Conservation (phyloP, 2,113 vertebrate species). For the Ochotona curzoniae region DNA sequence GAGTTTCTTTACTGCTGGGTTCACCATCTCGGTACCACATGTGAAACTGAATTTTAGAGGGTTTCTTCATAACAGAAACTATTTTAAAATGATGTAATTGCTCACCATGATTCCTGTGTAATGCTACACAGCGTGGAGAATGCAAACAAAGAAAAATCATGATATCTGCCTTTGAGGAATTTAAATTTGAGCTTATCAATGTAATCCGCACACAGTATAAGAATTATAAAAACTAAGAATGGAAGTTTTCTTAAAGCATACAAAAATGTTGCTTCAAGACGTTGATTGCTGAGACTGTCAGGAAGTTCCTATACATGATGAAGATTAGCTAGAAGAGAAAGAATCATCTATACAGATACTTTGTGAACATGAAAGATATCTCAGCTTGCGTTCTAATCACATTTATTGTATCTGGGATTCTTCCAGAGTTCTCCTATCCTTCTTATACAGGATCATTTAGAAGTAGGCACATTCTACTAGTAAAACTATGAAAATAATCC, state of each 20-base stretch:
- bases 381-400: constrained; percentile 38
- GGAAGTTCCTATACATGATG: not conserved
- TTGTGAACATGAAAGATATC: not conserved
- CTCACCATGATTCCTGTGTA: not conserved
- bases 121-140: not conserved
- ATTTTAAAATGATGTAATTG: not conserved
- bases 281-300: not conserved
- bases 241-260: not conserved
- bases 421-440: not conserved
- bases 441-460: not conserved
- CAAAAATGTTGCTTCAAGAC: not conserved
- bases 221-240: no score
- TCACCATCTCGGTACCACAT: not conserved
- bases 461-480: not conserved
- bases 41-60: not conserved
- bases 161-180: constrained; percentile 5
- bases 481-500: not conserved
- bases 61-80: not conserved
- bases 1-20: not conserved
- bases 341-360: not conserved
- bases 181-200: constrained; percentile 7
- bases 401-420: not conserved
- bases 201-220: not conserved
- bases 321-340: constrained; percentile 5
- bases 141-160: constrained; percentile 28